Evolutionary conservation across 2,113 vertebrate species (phyloP).

Genomic region (Laticauda colubrina): DNA sequence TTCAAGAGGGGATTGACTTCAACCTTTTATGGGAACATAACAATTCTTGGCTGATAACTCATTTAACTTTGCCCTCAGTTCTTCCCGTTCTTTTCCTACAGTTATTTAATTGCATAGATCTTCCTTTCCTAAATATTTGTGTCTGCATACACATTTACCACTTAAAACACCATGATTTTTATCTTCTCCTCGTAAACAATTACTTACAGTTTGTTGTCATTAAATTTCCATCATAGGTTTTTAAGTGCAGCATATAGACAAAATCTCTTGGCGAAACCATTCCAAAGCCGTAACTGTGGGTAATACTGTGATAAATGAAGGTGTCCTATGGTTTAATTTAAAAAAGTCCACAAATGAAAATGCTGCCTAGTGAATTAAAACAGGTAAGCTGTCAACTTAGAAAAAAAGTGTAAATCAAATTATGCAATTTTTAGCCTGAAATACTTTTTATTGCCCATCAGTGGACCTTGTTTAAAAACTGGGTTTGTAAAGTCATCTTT

Average conservation of each 20-base stretch:
- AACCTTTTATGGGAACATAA: neutral
- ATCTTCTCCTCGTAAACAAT: neutral
- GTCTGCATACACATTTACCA: neutral
- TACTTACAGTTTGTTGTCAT: slow-evolving; percentile 70
- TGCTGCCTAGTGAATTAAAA: neutral
- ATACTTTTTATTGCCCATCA: neutral
- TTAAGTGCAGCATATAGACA: slow-evolving; percentile 62
- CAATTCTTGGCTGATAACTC: neutral
- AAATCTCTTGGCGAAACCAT: slow-evolving; percentile 69
- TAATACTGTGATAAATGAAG: slow-evolving; percentile 61
- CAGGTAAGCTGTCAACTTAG: neutral
- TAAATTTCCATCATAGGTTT: slow-evolving; percentile 52
- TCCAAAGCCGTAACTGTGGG: slow-evolving; percentile 69
- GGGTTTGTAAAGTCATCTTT: neutral
- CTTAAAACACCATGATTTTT: neutral
- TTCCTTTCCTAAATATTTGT: neutral
- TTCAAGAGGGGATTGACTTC: neutral
- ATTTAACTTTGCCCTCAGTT: neutral
- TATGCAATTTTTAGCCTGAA: neutral
- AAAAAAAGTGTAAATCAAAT: neutral
- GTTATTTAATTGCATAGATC: neutral
- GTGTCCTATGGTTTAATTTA: slow-evolving; percentile 59
- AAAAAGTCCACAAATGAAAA: neutral
- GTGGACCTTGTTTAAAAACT: neutral
- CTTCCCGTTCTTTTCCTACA: neutral